Conservation (phyloP, 2,797 vertebrate genomes). For the Thamnophis elegans region DNA sequence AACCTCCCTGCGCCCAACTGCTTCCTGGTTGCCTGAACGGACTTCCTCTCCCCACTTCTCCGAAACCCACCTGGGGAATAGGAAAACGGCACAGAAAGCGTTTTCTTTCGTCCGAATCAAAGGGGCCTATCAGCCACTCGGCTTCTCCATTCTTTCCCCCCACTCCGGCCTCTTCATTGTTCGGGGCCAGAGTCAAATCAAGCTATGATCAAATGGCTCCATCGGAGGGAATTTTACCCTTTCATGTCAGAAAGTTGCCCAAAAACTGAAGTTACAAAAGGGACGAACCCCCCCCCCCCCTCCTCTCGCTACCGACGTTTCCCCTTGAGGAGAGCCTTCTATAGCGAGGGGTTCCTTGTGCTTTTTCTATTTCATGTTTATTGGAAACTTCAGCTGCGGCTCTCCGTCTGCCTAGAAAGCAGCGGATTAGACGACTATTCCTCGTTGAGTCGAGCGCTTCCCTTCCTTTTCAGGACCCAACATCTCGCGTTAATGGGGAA, state of each 20-base stretch:
- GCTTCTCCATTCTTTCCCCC: conserved; percentile 37
- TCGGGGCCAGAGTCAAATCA: conserved; percentile 26
- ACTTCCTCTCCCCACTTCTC: background rate
- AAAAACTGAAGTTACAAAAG: conserved; percentile 18
- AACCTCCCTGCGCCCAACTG: background rate
- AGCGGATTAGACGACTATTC: background rate
- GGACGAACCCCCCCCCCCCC: background rate
- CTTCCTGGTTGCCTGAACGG: background rate
- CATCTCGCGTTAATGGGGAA: no score
- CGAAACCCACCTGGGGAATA: conserved; percentile 13
- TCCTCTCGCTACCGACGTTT: background rate
- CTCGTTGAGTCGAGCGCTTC: accelerated
- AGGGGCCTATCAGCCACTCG: conserved; percentile 32
- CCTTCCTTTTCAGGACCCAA: background rate
- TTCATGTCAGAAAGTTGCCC: conserved; percentile 35
- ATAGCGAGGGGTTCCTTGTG: background rate
- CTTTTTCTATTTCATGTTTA: background rate
- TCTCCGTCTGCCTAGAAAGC: no score
- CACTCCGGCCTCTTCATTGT: conserved; percentile 22
- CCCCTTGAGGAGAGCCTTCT: background rate
- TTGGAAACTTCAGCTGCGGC: background rate
- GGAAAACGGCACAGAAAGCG: conserved; percentile 28
- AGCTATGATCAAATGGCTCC: conserved; percentile 41
- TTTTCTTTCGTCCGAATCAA: conserved; percentile 50
- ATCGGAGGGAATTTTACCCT: conserved; percentile 40